Conservation (phyloP, 2,113 vertebrate species). For the Rynchops niger region DNA sequence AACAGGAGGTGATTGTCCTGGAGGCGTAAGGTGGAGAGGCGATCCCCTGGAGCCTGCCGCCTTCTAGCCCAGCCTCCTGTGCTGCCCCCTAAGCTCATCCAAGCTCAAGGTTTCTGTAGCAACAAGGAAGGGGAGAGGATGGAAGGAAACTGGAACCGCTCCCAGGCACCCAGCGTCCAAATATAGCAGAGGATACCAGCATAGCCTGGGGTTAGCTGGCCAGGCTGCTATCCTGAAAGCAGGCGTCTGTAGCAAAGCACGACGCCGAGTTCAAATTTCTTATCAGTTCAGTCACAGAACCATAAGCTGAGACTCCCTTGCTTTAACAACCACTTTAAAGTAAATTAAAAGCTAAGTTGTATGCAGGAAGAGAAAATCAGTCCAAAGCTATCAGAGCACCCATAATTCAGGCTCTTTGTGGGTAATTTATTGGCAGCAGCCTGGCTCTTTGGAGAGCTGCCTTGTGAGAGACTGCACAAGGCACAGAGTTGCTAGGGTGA, state of each 20-base stretch:
- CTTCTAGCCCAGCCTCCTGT: neutral
- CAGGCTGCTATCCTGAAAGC: neutral
- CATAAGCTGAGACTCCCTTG: constrained; percentile 4
- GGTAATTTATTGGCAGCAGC: constrained; percentile 61
- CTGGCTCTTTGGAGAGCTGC: constrained; percentile 42
- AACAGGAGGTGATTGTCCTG: neutral
- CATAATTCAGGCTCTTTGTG: constrained; percentile 55
- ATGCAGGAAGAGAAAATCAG: constrained; percentile 20
- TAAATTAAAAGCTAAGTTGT: constrained; percentile 59
- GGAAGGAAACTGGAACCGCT: neutral
- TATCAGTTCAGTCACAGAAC: constrained; percentile 46
- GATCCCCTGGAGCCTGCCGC: neutral
- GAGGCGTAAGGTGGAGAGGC: neutral
- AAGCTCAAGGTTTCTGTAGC: constrained; percentile 22
- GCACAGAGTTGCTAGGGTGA: constrained; percentile 31
- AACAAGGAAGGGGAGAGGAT: neutral
- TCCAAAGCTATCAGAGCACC: constrained; percentile 46
- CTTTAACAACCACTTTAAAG: constrained; percentile 52
- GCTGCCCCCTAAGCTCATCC: neutral
- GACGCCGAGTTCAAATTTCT: neutral
- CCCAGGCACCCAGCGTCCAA: neutral
- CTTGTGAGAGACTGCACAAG: neutral
- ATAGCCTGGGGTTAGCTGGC: neutral
- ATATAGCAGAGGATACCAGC: neutral
- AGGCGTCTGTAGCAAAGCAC: neutral